Percentiles rank a stretch among this genome's conserved stretches.
Evolutionary conservation across 2,797 vertebrate species (phyloP).

Genomic region (Anguilla obscura): DNA sequence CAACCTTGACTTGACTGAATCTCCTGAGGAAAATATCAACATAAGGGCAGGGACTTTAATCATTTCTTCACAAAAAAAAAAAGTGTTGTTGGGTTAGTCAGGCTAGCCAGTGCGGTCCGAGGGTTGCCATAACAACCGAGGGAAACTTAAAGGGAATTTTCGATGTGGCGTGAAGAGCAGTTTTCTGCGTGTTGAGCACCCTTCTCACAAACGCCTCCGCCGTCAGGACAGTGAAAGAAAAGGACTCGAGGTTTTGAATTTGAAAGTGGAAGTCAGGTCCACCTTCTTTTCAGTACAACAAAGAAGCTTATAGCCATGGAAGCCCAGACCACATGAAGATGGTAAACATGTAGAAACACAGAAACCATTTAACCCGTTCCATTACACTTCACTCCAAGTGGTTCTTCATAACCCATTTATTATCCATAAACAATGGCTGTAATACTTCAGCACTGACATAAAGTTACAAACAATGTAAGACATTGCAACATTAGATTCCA

Average conservation of each 20-base stretch:
- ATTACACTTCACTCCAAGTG: not conserved
- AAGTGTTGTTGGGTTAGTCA: not conserved
- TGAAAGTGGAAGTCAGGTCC: not conserved
- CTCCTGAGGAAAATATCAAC: not conserved
- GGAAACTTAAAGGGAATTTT: not conserved
- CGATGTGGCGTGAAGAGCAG: not conserved
- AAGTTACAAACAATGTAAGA: not conserved
- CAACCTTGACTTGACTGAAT: not conserved
- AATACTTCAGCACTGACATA: not conserved
- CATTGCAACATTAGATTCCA: too few relatives aligned
- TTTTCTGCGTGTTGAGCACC: not conserved
- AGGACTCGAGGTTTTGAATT: not conserved
- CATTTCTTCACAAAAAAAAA: not conserved
- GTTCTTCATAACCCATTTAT: not conserved
- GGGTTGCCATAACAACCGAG: not conserved
- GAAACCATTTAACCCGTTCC: not conserved
- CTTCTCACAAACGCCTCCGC: constrained; percentile 1
- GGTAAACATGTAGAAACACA: not conserved
- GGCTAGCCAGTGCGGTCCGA: not conserved
- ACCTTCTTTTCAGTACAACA: not conserved
- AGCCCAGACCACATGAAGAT: not conserved
- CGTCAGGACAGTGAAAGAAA: not conserved
- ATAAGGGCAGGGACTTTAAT: not conserved
- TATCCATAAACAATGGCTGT: not conserved
- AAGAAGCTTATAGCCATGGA: not conserved